phyloP scores from a whole-genome alignment of 2,113 vertebrate genomes.

The Polyodon spathula region DNA sequence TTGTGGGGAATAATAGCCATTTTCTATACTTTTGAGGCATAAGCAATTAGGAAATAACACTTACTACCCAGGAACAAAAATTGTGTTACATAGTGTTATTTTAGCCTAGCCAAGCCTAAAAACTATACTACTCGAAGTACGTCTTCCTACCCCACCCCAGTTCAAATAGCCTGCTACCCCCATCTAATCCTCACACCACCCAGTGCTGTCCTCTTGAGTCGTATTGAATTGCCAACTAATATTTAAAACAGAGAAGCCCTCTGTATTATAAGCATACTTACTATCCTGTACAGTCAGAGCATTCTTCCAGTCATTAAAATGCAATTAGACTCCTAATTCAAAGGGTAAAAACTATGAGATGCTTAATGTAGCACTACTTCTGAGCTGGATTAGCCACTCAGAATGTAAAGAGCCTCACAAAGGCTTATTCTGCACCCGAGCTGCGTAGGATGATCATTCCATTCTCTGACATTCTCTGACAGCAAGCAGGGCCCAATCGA shows the following conservation, averaged over 20 bases:
- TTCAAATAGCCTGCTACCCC: too few species aligned
- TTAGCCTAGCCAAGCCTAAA: too few species aligned
- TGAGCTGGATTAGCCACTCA: not conserved
- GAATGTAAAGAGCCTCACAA: slow-evolving; percentile 4
- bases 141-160: too few species aligned
- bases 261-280: not conserved
- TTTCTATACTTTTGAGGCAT: too few species aligned
- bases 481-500: slow-evolving; percentile 29
- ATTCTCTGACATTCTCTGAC: slow-evolving; percentile 21
- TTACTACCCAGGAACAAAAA: too few species aligned
- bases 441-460: slow-evolving; percentile 22
- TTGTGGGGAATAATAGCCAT: too few species aligned
- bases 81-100: too few species aligned
- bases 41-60: too few species aligned
- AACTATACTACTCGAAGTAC: too few species aligned
- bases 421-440: slow-evolving; percentile 1
- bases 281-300: slow-evolving; percentile 15
- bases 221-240: too few species aligned
- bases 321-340: slow-evolving; percentile 22
- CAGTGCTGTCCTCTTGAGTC: too few species aligned
- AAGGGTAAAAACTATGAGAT: slow-evolving; percentile 15
- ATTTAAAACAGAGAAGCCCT: not conserved
- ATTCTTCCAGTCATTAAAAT: slow-evolving; percentile 19
- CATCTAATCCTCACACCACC: too few species aligned
- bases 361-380: slow-evolving; percentile 16